phyloP scores from a whole-genome alignment of 1,140 invertebrate genomes.

The Thaumatotibia leucotreta region DNA sequence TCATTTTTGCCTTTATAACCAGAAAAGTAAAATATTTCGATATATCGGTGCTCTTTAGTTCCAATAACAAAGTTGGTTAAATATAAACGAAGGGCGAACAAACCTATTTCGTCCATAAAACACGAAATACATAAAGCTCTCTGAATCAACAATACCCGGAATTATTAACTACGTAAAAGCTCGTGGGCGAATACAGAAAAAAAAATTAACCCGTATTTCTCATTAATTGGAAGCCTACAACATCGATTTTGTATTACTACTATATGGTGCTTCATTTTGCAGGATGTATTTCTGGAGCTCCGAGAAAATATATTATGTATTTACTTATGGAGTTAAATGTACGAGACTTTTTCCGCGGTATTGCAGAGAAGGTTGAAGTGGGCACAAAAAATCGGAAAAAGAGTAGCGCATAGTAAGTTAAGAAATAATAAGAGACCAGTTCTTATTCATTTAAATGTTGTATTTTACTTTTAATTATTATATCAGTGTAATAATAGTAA shows the following conservation, averaged over 20 bases:
- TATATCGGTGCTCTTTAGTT: not conserved
- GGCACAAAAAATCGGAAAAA: not conserved
- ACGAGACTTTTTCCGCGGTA: not conserved
- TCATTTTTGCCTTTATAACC: no score
- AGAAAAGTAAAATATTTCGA: not conserved
- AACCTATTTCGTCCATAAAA: constrained; percentile 16
- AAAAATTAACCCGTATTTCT: constrained; percentile 31
- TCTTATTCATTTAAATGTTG: no score
- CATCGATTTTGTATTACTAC: constrained; percentile 52
- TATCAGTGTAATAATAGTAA: no score
- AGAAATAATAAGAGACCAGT: no score
- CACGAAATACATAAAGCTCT: constrained; percentile 19
- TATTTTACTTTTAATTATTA: no score
- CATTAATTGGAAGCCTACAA: constrained; percentile 48
- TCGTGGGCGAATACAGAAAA: constrained; percentile 20
- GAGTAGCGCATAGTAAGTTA: not conserved
- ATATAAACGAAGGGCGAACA: not conserved
- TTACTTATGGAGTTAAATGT: not conserved
- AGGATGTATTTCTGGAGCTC: not conserved
- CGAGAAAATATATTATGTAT: no score
- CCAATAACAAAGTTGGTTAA: not conserved
- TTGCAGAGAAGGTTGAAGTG: not conserved
- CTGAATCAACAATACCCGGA: constrained; percentile 28
- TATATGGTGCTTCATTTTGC: not conserved
- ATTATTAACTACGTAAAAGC: constrained; percentile 26